phyloP scores from a whole-genome alignment of 1,140 invertebrate species.

The Conopomorpha cramerella region DNA sequence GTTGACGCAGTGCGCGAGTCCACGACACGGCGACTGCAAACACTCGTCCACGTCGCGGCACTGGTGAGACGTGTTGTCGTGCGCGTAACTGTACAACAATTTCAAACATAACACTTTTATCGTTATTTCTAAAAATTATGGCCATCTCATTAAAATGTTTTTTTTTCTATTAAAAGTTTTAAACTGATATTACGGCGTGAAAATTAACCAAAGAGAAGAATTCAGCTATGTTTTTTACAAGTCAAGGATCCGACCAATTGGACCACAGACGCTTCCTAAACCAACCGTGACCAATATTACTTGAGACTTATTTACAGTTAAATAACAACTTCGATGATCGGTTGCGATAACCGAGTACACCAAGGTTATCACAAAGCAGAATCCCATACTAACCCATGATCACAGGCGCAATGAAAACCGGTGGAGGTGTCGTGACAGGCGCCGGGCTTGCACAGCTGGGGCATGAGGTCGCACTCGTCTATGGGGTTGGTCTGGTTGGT shows the following conservation, averaged over 20 bases:
- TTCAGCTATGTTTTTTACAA: too few species aligned
- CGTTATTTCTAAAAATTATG: not conserved
- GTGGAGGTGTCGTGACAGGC: constrained; percentile 83
- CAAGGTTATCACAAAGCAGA: constrained; percentile 58
- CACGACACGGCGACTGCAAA: constrained; percentile 70
- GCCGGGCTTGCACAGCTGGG: constrained; percentile 83
- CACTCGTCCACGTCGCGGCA: constrained; percentile 78
- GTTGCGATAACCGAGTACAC: not conserved
- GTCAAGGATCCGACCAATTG: too few species aligned
- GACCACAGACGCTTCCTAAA: too few species aligned
- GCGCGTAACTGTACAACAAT: constrained; percentile 69
- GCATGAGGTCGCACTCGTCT: constrained; percentile 82
- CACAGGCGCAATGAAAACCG: constrained; percentile 85
- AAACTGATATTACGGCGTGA: too few species aligned
- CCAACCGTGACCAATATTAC: too few species aligned
- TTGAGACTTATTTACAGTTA: too few species aligned
- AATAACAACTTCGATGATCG: too few species aligned
- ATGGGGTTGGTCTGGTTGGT: constrained; percentile 78
- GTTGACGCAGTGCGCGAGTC: constrained; percentile 79
- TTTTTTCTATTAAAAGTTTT: too few species aligned
- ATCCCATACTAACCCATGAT: constrained; percentile 57
- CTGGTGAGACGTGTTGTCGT: constrained; percentile 76
- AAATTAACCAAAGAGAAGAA: too few species aligned
- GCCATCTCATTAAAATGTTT: too few species aligned
- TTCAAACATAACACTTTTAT: too few species aligned